Base-by-base conservation (phyloP, 1,140 invertebrate genomes). In the Paracyclopina nana region DNA sequence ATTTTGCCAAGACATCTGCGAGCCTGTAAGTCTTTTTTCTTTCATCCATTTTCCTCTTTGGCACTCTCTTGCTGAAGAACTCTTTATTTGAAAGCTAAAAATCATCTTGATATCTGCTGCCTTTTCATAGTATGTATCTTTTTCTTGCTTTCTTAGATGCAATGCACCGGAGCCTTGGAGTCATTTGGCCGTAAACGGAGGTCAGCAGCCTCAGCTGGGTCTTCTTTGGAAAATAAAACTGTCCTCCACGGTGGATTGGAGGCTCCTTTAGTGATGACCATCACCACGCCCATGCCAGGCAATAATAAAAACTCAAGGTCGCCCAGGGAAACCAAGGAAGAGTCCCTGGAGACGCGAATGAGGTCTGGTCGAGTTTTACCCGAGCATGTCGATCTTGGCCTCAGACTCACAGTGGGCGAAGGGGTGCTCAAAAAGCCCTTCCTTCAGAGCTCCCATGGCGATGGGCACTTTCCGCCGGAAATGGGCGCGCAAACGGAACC, bases 1-100 rank as follows among this genome's bases (percentile, higher is more conserved):
- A 38, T 70, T 70, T 58, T 70, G 69, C 55, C 68, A 68, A 51
- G 68, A 70, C 30, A 53, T 60, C 20, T 70, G 69, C 55, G 61
- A 66, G 56, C 67, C 67, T 51, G 65, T 70, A 57, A 52, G 46
- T 48, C 12, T 31, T 42, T 16, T 30, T 27, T 16, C 1, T 45
- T 48, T 12, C 28, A n/a, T 56, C 8, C 22, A 28, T 38, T 30
- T n/a, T n/a, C n/a, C n/a, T n/a, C n/a, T n/a, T n/a, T n/a, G n/a
- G n/a, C n/a, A 5, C 24, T 20, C 9, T 6, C 12, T 52, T 52
- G 11, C 30, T 52, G 16, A 12, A 46, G 4, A 9, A 16, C 6
- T 55, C 18, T 52, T 55, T 52, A 53, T 14, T 6, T 18, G 9
- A 53, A 53, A 54, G 20, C 11, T 14, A 54, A 14, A 25, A 53